These are phyloP conservation scores for Torymus texanus DNA, from an alignment of 2,888 invertebrate genomes.

Conservation along the genomic window DNA sequence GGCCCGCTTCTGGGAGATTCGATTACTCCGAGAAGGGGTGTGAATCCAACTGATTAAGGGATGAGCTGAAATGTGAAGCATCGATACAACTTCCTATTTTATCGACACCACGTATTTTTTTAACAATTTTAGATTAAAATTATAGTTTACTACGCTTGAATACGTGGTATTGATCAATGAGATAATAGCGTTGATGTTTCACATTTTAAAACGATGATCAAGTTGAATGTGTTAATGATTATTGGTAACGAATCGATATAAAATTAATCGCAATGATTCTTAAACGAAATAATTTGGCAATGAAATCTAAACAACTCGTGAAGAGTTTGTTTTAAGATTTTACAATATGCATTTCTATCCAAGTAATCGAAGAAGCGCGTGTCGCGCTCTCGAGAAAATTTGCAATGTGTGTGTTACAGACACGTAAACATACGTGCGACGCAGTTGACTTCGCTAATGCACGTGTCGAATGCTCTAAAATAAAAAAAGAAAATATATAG, in stretches of 20 bases:
- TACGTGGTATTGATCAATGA: neutral
- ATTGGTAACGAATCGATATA: too few relatives aligned
- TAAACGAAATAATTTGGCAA: too few relatives aligned
- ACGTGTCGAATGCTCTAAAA: conserved; percentile 25
- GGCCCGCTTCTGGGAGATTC: conserved; percentile 10
- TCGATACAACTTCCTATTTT: too few relatives aligned
- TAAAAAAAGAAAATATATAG: conserved; percentile 41
- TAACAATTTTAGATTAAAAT: too few relatives aligned
- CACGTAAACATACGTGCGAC: neutral
- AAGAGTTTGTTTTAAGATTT: too few relatives aligned
- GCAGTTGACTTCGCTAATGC: conserved; percentile 30
- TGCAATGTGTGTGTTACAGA: neutral
- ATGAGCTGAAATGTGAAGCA: neutral
- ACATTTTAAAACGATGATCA: conserved; percentile 1
- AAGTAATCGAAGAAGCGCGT: conserved; percentile 17
- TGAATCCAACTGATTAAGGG: neutral
- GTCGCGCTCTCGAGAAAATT: conserved; percentile 22
- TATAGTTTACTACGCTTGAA: too few relatives aligned
- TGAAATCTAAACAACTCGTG: too few relatives aligned
- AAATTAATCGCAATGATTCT: too few relatives aligned
- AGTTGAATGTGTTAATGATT: too few relatives aligned
- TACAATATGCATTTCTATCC: too few relatives aligned
- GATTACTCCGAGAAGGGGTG: conserved; percentile 33
- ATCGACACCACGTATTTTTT: too few relatives aligned
- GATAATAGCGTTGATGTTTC: neutral